Conservation (phyloP, 2,888 invertebrate genomes). For the Tetramorium bicarinatum region DNA sequence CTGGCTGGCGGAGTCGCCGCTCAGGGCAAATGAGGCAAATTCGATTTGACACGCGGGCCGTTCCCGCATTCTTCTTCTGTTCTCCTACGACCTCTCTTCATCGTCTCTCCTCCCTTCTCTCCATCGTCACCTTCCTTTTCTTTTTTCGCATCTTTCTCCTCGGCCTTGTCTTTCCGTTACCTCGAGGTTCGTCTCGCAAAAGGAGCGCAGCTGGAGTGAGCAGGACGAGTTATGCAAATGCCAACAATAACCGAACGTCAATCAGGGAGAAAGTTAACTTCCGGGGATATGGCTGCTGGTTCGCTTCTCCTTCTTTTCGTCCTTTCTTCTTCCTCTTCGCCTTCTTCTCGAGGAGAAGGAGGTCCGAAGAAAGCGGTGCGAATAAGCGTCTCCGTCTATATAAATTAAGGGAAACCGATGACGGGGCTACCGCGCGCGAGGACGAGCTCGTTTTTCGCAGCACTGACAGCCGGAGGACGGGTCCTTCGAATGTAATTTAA, state of each 20-base stretch:
- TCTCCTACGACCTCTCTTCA: slow-evolving; percentile 45
- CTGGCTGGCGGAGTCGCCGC: slow-evolving; percentile 71
- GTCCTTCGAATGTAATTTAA: slow-evolving; percentile 74
- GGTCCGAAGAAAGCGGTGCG: slow-evolving; percentile 52
- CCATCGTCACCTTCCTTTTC: slow-evolving; percentile 47
- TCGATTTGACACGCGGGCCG: slow-evolving; percentile 85
- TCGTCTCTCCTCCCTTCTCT: background rate
- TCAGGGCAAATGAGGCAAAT: slow-evolving; percentile 84
- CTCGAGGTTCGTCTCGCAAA: slow-evolving; percentile 57
- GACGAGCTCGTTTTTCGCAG: slow-evolving; percentile 48
- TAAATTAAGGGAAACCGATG: slow-evolving; percentile 72
- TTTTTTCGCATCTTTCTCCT: slow-evolving; percentile 60
- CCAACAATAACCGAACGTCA: slow-evolving; percentile 85
- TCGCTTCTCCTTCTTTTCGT: slow-evolving; percentile 4
- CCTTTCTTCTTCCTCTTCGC: slow-evolving; percentile 22
- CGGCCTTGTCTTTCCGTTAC: slow-evolving; percentile 70
- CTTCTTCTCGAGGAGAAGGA: slow-evolving; percentile 32
- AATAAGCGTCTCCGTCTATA: slow-evolving; percentile 60
- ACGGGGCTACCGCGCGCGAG: slow-evolving; percentile 56
- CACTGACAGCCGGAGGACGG: slow-evolving; percentile 50
- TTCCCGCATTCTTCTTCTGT: slow-evolving; percentile 75
- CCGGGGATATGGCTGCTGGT: slow-evolving; percentile 69
- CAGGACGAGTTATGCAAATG: slow-evolving; percentile 84
- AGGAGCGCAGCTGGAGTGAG: slow-evolving; percentile 64
- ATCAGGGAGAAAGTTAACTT: slow-evolving; percentile 84